Conservation (phyloP, 2,888 invertebrate species). For the Mythimna loreyi region DNA sequence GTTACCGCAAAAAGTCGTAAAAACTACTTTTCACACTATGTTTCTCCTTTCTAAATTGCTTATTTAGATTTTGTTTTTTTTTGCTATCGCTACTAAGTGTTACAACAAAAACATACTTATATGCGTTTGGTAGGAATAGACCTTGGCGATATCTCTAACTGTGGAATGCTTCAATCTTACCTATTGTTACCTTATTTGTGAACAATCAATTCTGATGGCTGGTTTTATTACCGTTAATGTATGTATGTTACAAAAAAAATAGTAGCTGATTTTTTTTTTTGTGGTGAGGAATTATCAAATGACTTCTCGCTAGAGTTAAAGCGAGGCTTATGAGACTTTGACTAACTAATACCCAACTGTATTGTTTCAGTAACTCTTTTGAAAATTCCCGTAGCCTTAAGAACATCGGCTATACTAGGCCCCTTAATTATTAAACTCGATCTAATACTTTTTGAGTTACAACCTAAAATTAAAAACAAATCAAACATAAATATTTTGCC, state of each 20-base stretch:
- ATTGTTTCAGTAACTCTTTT: no score
- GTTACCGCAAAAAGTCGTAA: conserved; percentile 18
- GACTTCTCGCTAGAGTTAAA: background rate
- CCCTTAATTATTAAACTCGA: no score
- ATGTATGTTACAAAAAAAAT: background rate
- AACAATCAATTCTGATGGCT: conserved; percentile 10
- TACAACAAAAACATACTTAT: conserved; percentile 58
- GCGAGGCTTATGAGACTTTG: no score
- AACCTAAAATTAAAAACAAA: no score
- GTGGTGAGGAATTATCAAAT: background rate
- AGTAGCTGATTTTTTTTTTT: background rate
- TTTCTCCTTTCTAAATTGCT: conserved; percentile 27
- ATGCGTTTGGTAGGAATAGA: conserved; percentile 36
- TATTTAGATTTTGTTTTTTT: background rate
- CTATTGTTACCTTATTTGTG: conserved; percentile 50
- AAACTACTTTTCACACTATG: conserved; percentile 4
- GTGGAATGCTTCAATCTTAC: conserved; percentile 54
- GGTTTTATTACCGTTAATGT: background rate
- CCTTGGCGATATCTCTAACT: conserved; percentile 53
- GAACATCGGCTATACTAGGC: no score
- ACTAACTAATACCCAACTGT: no score
- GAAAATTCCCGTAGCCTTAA: no score
- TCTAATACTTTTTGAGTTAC: no score
- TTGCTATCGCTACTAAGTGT: conserved; percentile 44
- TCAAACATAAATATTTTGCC: no score